A percentile compares a stretch with the other conserved stretches of the same genome.
Conservation (phyloP, 2,113 vertebrate genomes). For the Paedocypris sp. region DNA sequence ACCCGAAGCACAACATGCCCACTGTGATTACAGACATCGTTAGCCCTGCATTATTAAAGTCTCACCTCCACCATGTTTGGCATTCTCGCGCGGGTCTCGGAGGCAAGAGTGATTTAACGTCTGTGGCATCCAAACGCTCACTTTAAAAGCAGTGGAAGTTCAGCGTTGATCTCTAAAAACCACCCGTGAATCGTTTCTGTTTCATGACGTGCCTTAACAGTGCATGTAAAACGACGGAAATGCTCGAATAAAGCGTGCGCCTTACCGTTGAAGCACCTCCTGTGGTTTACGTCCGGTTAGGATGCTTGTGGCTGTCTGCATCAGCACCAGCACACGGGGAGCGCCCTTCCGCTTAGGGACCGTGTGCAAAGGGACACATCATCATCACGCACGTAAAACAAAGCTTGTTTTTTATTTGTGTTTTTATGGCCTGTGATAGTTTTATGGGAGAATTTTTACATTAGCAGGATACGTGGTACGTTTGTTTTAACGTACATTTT, state of each 20-base stretch:
- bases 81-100: not conserved
- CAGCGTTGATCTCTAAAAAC: not conserved
- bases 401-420: not conserved
- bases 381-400: not conserved
- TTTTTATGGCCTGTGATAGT: too few species aligned
- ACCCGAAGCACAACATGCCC: not conserved
- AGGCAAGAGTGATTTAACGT: slow-evolving; percentile 30
- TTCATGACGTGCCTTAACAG: not conserved
- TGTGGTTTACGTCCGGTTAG: slow-evolving; percentile 27
- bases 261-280: slow-evolving; percentile 31
- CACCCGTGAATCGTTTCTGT: not conserved
- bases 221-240: not conserved
- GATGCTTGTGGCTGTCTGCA: slow-evolving; percentile 40
- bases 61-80: not conserved
- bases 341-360: slow-evolving; percentile 49
- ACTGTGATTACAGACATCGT: not conserved
- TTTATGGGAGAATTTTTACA: too few species aligned
- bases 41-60: not conserved
- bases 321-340: slow-evolving; percentile 44
- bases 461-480: too few species aligned
- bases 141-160: slow-evolving; percentile 29
- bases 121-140: slow-evolving; percentile 25
- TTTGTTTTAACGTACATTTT: not conserved
- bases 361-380: slow-evolving; percentile 61
- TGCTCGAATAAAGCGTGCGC: slow-evolving; percentile 8